Percentiles rank a stretch among this genome's conserved stretches.
These are phyloP conservation scores for Misgurnus mizolepis DNA, from an alignment of 2,113 vertebrate species.

Conservation along the genomic window DNA sequence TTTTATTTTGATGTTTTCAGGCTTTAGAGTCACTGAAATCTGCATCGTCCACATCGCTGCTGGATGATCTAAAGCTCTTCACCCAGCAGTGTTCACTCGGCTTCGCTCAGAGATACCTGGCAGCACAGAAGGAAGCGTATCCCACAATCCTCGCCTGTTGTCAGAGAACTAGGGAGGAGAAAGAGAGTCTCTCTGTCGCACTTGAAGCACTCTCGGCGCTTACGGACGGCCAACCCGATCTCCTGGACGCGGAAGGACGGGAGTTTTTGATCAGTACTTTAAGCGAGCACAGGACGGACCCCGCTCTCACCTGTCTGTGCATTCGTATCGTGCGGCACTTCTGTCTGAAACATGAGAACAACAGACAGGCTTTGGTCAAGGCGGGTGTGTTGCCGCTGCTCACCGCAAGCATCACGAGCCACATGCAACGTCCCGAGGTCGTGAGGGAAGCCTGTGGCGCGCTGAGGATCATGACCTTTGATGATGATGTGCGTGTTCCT, in stretches of 20 bases:
- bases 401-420: conserved; percentile 68
- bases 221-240: conserved; percentile 89
- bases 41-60: conserved; percentile 46
- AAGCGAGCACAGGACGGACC: conserved; percentile 47
- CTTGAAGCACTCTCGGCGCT: conserved; percentile 75
- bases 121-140: conserved; percentile 86
- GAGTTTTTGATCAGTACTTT: conserved; percentile 76
- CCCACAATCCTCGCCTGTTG: conserved; percentile 81
- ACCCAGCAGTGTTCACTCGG: conserved; percentile 80
- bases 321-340: conserved; percentile 76
- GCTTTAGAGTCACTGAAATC: conserved; percentile 76
- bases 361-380: conserved; percentile 85
- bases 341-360: conserved; percentile 91
- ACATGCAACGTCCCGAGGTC: conserved; percentile 65
- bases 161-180: conserved; percentile 61
- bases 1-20: conserved; percentile 61
- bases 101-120: conserved; percentile 82
- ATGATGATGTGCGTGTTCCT: conserved; percentile 89
- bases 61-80: conserved; percentile 68
- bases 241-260: conserved; percentile 80
- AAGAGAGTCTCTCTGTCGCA: conserved; percentile 60
- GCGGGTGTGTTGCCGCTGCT: conserved; percentile 77
- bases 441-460: conserved; percentile 78
- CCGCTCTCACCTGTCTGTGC: conserved; percentile 60
- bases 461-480: conserved; percentile 89